Conservation (phyloP, 2,888 invertebrate genomes). For the Embidobia sp. region DNA sequence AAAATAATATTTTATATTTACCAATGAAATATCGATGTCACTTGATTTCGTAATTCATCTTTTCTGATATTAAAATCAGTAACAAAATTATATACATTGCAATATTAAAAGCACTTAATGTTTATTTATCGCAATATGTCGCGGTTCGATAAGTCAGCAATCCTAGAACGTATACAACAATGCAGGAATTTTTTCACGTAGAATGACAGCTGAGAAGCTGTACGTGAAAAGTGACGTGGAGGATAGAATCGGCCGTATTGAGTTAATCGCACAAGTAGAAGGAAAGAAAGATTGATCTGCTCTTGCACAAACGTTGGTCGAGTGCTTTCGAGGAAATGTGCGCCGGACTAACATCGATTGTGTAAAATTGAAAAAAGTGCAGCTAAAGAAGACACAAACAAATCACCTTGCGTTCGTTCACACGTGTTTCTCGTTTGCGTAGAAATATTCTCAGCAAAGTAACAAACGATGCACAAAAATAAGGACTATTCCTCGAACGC, state of each 20-base stretch:
- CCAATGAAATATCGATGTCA: no score
- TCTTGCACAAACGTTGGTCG: conserved; percentile 34
- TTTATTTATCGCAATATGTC: no score
- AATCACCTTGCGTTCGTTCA: conserved; percentile 39
- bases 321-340: conserved; percentile 51
- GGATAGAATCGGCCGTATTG: conserved; percentile 57
- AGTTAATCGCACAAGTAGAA: conserved; percentile 56
- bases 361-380: conserved; percentile 36
- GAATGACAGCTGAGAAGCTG: conserved; percentile 17
- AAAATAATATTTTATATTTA: no score
- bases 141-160: no score
- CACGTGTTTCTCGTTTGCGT: conserved; percentile 32
- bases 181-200: no score
- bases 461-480: no score
- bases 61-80: no score
- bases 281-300: conserved; percentile 56
- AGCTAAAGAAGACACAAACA: conserved; percentile 37
- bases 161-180: no score
- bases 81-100: no score
- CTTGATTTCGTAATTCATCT: no score
- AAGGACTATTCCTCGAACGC: no score
- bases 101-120: no score
- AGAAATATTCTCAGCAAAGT: conserved; percentile 6
- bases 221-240: conserved; percentile 55
- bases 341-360: conserved; percentile 36